A percentile compares a stretch with the other conserved stretches of the same genome.
Conservation (phyloP, 2,888 invertebrate species). For the Epistrophe eligans region DNA sequence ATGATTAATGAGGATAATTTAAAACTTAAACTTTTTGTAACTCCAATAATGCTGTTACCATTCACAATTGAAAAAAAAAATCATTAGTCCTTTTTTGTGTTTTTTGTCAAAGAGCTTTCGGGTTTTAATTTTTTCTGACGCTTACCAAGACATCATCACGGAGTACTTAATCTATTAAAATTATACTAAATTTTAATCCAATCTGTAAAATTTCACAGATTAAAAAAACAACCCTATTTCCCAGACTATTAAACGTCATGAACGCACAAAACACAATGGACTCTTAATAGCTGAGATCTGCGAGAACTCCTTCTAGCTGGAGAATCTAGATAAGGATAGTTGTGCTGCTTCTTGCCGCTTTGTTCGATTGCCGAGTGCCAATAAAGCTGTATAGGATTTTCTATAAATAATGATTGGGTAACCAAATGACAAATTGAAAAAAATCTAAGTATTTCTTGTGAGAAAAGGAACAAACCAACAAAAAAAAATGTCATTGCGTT, state of each 20-base stretch:
- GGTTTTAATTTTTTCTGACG: too few relatives aligned
- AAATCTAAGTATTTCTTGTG: slow-evolving; percentile 21
- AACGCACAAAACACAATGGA: slow-evolving; percentile 48
- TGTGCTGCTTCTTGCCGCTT: slow-evolving; percentile 21
- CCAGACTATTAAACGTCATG: neutral
- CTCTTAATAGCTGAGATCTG: slow-evolving; percentile 9
- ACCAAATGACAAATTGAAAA: slow-evolving; percentile 65
- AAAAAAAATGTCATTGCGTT: slow-evolving; percentile 29
- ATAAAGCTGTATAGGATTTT: slow-evolving; percentile 36
- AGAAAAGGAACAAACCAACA: neutral
- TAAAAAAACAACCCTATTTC: neutral
- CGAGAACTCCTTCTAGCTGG: slow-evolving; percentile 14
- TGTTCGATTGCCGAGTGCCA: slow-evolving; percentile 54
- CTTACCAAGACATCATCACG: too few relatives aligned
- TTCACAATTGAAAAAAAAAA: too few relatives aligned
- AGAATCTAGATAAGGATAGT: slow-evolving; percentile 64
- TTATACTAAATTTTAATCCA: too few relatives aligned
- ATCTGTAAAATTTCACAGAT: neutral
- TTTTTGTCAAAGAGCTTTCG: too few relatives aligned
- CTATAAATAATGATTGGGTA: slow-evolving; percentile 41
- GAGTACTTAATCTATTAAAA: too few relatives aligned
- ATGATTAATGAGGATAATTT: too few relatives aligned
- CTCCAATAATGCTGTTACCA: too few relatives aligned
- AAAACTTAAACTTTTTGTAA: too few relatives aligned
- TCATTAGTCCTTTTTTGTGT: too few relatives aligned